These are phyloP conservation scores for Macropis europaea DNA, from an alignment of 2,888 invertebrate species.

Conservation along the genomic window DNA sequence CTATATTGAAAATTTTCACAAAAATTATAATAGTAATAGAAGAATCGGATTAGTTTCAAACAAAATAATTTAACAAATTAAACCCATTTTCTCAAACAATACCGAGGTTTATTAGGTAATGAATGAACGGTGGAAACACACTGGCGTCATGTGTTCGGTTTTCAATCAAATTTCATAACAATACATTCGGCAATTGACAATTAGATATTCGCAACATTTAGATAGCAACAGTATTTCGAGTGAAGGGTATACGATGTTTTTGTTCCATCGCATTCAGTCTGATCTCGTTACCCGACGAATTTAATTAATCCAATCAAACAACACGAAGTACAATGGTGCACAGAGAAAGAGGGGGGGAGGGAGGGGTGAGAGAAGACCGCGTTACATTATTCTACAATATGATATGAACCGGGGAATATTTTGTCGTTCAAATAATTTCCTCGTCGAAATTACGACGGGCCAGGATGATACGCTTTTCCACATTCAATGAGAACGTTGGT, in stretches of 20 bases:
- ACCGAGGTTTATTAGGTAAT: too few species aligned
- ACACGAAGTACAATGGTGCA: slow-evolving; percentile 33
- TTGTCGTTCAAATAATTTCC: slow-evolving; percentile 32
- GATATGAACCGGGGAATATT: slow-evolving; percentile 23
- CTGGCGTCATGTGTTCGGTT: neutral
- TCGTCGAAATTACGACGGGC: slow-evolving; percentile 33
- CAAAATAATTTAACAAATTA: too few species aligned
- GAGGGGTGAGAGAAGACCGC: neutral
- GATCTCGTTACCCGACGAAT: slow-evolving; percentile 47
- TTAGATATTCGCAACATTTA: slow-evolving; percentile 17
- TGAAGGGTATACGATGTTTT: neutral
- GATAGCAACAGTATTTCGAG: neutral
- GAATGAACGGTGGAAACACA: too few species aligned
- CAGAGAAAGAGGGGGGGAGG: neutral
- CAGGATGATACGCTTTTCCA: slow-evolving; percentile 34
- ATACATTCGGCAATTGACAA: slow-evolving; percentile 12
- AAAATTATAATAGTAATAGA: too few species aligned
- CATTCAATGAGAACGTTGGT: slow-evolving; percentile 45
- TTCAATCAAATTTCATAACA: neutral
- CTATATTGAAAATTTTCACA: too few species aligned
- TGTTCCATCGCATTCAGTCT: neutral
- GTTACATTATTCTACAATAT: slow-evolving; percentile 36
- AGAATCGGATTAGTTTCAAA: too few species aligned
- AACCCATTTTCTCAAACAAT: too few species aligned
- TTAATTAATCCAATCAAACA: slow-evolving; percentile 53